phyloP scores from a whole-genome alignment of 2,888 invertebrate species.

The Apantesis nais region DNA sequence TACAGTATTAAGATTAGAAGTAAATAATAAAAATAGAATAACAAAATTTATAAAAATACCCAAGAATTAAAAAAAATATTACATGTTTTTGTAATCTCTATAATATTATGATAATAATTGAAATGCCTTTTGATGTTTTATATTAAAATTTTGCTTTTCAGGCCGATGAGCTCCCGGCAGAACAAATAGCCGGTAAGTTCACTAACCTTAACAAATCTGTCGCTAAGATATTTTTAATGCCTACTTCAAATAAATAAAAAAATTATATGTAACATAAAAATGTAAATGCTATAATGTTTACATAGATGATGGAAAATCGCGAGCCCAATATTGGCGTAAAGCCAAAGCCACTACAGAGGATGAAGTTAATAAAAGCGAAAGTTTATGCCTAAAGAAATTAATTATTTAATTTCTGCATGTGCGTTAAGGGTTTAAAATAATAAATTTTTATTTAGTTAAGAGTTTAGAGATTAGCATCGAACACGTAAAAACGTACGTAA shows the following conservation, averaged over 20 bases:
- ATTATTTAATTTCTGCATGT: conserved; percentile 61
- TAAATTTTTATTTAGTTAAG: too few species aligned
- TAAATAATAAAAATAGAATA: not conserved
- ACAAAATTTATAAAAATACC: conserved; percentile 20
- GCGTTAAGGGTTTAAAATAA: conserved; percentile 35
- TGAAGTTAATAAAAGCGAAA: conserved; percentile 68
- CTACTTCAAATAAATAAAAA: conserved; percentile 35
- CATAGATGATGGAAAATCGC: conserved; percentile 61
- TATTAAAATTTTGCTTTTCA: conserved; percentile 63
- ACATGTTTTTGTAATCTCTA: conserved; percentile 12
- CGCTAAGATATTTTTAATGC: conserved; percentile 46
- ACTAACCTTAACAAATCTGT: conserved; percentile 46
- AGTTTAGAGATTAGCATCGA: not conserved
- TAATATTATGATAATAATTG: conserved; percentile 12
- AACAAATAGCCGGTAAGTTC: conserved; percentile 94
- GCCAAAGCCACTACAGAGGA: conserved; percentile 69
- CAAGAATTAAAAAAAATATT: conserved; percentile 12
- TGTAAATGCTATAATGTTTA: conserved; percentile 57
- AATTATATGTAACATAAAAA: conserved; percentile 48
- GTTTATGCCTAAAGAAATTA: conserved; percentile 61
- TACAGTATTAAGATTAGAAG: not conserved
- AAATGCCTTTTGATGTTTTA: conserved; percentile 10
- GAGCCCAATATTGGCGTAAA: conserved; percentile 62
- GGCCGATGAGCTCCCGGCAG: conserved; percentile 96
- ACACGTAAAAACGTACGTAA: not conserved